A percentile compares a stretch with the other conserved stretches of the same genome.
Conservation (phyloP, 2,113 vertebrate species). For the Zingel zingel region DNA sequence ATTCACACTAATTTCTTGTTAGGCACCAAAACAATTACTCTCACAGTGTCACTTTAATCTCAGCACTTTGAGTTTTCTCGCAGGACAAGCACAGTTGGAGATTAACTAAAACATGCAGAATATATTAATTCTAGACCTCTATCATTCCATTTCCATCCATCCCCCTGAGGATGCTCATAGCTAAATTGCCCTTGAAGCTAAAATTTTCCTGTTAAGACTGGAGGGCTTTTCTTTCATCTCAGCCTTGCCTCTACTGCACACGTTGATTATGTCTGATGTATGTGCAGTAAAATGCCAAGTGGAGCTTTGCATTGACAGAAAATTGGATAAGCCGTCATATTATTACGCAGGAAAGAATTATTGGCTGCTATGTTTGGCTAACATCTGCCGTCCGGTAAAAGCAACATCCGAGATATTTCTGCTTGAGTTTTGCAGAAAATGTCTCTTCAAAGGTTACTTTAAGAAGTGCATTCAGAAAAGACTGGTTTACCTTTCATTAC, state of each 20-base stretch:
- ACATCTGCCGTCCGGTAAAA: slow-evolving; percentile 13
- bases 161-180: slow-evolving; percentile 76
- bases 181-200: slow-evolving; percentile 80
- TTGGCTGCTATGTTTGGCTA: slow-evolving; percentile 33
- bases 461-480: background rate
- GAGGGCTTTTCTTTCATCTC: slow-evolving; percentile 81
- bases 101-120: slow-evolving; percentile 73
- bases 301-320: slow-evolving; percentile 52
- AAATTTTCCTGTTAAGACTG: slow-evolving; percentile 76
- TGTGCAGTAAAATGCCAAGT: slow-evolving; percentile 65
- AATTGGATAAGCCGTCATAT: slow-evolving; percentile 47
- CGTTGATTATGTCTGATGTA: slow-evolving; percentile 61
- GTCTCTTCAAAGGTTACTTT: slow-evolving; percentile 16
- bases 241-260: slow-evolving; percentile 54
- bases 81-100: slow-evolving; percentile 45
- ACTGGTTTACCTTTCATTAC: background rate
- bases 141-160: slow-evolving; percentile 69
- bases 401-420: background rate
- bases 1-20: slow-evolving; percentile 53
- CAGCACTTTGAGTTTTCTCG: slow-evolving; percentile 48
- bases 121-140: slow-evolving; percentile 66
- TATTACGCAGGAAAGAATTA: slow-evolving; percentile 24
- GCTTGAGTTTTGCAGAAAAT: slow-evolving; percentile 3
- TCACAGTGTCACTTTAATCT: slow-evolving; percentile 49
- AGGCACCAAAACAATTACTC: slow-evolving; percentile 51